These are phyloP conservation scores for Bibio marci DNA, from an alignment of 2,888 invertebrate genomes.

Conservation along the genomic window DNA sequence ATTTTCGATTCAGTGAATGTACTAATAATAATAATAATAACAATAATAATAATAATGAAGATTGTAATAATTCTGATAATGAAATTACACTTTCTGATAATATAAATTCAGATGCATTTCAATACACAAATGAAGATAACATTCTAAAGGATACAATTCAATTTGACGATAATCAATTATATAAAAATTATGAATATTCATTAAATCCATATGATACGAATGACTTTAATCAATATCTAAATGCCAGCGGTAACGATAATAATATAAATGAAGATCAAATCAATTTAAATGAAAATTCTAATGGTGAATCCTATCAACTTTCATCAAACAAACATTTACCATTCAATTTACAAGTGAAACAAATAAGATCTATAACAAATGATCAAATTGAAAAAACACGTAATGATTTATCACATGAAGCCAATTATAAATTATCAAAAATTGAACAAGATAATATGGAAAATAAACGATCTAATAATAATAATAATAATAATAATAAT, in stretches of 20 bases:
- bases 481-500: background rate
- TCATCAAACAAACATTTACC: too few relatives aligned
- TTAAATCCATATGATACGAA: too few relatives aligned
- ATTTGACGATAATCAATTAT: too few relatives aligned
- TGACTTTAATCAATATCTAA: too few relatives aligned
- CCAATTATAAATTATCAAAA: slow-evolving; percentile 27
- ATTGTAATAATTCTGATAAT: background rate
- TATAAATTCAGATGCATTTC: background rate
- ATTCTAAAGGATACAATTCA: too few relatives aligned
- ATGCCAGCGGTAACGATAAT: too few relatives aligned
- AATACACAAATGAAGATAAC: background rate
- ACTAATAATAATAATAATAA: background rate
- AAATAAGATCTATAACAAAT: slow-evolving; percentile 4
- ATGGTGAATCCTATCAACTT: too few relatives aligned
- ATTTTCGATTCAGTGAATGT: slow-evolving; percentile 9
- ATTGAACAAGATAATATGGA: slow-evolving; percentile 21
- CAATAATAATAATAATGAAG: background rate
- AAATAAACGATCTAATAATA: background rate
- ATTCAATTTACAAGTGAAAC: too few relatives aligned
- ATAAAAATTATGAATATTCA: too few relatives aligned
- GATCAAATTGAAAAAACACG: slow-evolving; percentile 15
- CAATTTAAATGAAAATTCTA: too few relatives aligned
- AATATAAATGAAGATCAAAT: too few relatives aligned
- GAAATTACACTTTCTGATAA: background rate
- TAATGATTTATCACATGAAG: slow-evolving; percentile 26